phyloP scores from a whole-genome alignment of 2,797 vertebrate species.

The Cheirogaleus major region DNA sequence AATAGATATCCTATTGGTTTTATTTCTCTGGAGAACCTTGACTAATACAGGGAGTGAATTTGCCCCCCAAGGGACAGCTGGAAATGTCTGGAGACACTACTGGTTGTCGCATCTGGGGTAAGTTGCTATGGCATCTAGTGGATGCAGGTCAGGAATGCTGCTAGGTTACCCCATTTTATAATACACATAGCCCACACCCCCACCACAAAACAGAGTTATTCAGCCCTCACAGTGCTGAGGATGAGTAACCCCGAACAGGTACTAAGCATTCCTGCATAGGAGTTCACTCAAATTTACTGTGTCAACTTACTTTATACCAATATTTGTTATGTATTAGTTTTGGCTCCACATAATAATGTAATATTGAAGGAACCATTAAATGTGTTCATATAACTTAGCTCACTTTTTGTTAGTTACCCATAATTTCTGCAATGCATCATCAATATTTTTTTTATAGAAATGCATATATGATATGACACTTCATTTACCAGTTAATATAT shows the following conservation, averaged over 20 bases:
- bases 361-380: background rate
- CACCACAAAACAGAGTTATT: background rate
- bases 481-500: background rate
- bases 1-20: too few relatives aligned
- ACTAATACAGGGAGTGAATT: background rate
- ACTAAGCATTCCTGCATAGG: background rate
- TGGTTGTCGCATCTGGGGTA: background rate
- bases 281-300: background rate
- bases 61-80: background rate
- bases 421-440: background rate
- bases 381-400: background rate
- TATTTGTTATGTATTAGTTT: background rate
- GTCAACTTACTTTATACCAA: background rate
- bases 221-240: background rate
- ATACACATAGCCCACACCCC: background rate
- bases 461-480: background rate
- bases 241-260: background rate
- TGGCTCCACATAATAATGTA: background rate
- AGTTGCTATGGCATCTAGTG: background rate
- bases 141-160: background rate
- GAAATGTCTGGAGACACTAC: background rate
- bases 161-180: background rate
- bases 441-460: background rate
- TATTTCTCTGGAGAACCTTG: background rate
- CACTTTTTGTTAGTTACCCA: background rate